Evolutionary conservation across 2,797 vertebrate genomes (phyloP).

Genomic region (Sarcophilus harrisii): DNA sequence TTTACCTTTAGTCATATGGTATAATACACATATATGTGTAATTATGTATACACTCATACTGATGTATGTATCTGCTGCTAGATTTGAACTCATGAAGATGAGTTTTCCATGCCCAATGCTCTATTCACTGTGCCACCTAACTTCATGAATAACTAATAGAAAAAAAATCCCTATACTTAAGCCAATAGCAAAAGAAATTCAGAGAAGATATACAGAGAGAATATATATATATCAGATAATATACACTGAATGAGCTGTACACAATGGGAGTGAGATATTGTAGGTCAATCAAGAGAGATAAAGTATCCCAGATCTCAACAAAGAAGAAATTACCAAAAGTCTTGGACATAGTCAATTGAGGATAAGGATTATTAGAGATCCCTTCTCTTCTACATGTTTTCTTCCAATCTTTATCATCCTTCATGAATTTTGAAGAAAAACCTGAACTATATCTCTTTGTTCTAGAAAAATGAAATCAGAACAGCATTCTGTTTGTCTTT

Average conservation of each 20-base stretch:
- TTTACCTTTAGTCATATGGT: neutral
- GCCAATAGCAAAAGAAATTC: neutral
- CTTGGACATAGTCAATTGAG: neutral
- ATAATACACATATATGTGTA: too few relatives aligned
- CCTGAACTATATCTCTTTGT: neutral
- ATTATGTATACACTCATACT: too few relatives aligned
- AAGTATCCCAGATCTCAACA: neutral
- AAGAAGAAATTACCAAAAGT: neutral
- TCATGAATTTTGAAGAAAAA: neutral
- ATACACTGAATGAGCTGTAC: too few relatives aligned
- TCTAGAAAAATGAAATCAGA: neutral
- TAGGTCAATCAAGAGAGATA: too few relatives aligned
- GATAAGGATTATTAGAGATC: neutral
- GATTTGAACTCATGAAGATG: neutral
- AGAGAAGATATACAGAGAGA: neutral
- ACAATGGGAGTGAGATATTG: too few relatives aligned
- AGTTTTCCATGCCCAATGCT: neutral
- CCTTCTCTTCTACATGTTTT: neutral
- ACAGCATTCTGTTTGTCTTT: neutral
- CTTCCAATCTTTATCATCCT: neutral
- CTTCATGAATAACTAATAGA: neutral
- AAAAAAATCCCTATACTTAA: too few relatives aligned
- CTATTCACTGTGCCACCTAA: neutral
- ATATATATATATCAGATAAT: too few relatives aligned
- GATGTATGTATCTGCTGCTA: neutral